A percentile compares a stretch with the other conserved stretches of the same genome.
Conservation (phyloP, 2,113 vertebrate species). For the Paramormyrops kingsleyae region DNA sequence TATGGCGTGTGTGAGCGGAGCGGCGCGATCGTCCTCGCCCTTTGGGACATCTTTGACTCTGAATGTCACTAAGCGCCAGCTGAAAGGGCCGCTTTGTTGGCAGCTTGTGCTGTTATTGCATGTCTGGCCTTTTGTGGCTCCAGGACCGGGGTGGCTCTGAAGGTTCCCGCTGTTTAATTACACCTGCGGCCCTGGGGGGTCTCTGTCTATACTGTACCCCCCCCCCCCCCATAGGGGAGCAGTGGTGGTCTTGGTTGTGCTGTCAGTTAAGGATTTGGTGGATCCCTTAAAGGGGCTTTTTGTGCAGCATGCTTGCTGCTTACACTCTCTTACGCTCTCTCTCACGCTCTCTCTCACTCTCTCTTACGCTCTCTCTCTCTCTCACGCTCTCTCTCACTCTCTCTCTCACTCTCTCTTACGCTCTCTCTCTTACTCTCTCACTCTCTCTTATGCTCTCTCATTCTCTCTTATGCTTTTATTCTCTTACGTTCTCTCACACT, state of each 20-base stretch:
- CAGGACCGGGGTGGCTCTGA: slow-evolving; percentile 10
- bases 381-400: no score
- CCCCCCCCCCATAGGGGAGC: background rate
- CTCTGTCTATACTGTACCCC: background rate
- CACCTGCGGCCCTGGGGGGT: background rate
- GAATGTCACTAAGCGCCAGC: slow-evolving; percentile 40
- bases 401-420: no score
- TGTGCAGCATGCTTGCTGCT: background rate
- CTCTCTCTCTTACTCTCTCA: no score
- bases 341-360: background rate
- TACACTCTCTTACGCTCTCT: background rate
- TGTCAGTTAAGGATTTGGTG: background rate
- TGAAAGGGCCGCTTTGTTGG: slow-evolving; percentile 42
- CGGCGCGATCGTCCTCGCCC: background rate
- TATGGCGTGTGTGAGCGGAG: background rate
- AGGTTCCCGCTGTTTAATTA: background rate
- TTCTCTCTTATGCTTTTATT: no score
- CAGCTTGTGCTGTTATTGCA: slow-evolving; percentile 30
- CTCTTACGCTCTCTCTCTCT: background rate
- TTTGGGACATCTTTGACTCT: slow-evolving; percentile 22
- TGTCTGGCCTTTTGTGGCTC: slow-evolving; percentile 28
- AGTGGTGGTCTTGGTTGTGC: background rate
- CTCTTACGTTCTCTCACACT: background rate
- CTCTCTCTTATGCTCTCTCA: background rate
- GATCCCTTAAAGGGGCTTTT: background rate